Base-by-base conservation (phyloP, 2,797 vertebrate species). In the Eulemur albifrons region DNA sequence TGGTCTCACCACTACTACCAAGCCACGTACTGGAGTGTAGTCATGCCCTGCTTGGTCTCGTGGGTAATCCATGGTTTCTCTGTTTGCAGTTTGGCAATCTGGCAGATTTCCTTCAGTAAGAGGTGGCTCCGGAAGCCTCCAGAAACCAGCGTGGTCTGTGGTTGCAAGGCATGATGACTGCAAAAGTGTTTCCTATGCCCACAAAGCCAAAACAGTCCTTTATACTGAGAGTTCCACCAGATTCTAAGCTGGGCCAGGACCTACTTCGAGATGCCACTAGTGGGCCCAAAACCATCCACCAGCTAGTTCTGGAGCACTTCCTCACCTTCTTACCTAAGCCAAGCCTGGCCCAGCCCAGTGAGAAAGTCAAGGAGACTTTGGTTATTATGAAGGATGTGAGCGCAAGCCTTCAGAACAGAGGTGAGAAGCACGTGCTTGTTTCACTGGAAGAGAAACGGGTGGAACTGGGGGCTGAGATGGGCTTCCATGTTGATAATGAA, bases 261-360 rank as follows among this genome's bases (percentile, higher is more conserved):
- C 73, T 95, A 54, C 92, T 92, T 76, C 95, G 45, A 27, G 89
- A 97, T 89, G 87, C 93, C 90, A 45, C 93, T 30, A 73, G 45
- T 40, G 80, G 95, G 67, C 88, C 97, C 90, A 97, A 96, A 92
- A 97, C 90, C 69, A 95, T 98, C 84, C 97, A 97, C 81, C 97
- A 98, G 57, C 90, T 98, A 57, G 97, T 97, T 57, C 72, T 98
- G 73, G 97, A 98, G 77, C 97, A 98, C 81, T 98, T 97, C 65
- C 93, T 97, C 57, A 85, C 94, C 43, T 96, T 96, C 87, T 91
- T 97, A 83, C 97, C 97, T 61, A 97, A 97, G 81, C 61, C 92
- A 63, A 45, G 38, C 45, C 38, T 73, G 45, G 38, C 23, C 54
- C 95, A 92, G 61, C 92, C 94, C 77, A 72, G 32, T 89, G 48